Conservation (phyloP, 2,113 vertebrate genomes). For the Melierax canorus region DNA sequence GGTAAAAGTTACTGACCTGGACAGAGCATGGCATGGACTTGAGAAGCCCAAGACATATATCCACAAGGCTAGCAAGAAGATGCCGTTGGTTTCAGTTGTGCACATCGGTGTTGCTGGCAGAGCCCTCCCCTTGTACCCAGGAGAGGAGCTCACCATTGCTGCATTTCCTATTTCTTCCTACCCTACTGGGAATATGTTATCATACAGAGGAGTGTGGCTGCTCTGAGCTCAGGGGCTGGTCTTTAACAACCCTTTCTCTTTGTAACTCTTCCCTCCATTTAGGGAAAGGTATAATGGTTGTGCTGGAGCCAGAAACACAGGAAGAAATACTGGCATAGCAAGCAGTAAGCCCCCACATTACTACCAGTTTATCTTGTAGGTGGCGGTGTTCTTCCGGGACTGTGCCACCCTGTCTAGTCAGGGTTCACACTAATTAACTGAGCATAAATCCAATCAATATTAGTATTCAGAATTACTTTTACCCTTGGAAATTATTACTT, state of each 20-base stretch:
- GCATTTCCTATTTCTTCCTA: neutral
- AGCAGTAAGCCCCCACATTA: neutral
- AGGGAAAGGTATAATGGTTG: neutral
- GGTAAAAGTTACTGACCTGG: neutral
- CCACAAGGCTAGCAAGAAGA: neutral
- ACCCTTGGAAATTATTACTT: neutral
- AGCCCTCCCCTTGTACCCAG: neutral
- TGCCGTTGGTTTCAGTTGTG: neutral
- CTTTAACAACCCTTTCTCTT: neutral
- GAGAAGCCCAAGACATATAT: neutral
- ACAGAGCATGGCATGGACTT: neutral
- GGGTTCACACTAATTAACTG: neutral
- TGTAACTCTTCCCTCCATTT: neutral
- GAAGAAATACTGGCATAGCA: neutral
- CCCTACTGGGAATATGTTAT: neutral
- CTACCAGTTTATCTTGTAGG: no score
- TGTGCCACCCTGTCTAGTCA: neutral
- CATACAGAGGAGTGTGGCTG: neutral
- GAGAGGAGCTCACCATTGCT: neutral
- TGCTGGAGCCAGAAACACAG: neutral
- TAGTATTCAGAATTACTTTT: neutral
- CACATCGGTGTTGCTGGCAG: neutral
- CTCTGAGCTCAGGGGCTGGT: neutral
- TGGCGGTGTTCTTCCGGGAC: neutral
- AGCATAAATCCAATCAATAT: neutral